These are phyloP conservation scores for Neofelis nebulosa DNA, from an alignment of 2,113 vertebrate genomes.

Conservation along the genomic window DNA sequence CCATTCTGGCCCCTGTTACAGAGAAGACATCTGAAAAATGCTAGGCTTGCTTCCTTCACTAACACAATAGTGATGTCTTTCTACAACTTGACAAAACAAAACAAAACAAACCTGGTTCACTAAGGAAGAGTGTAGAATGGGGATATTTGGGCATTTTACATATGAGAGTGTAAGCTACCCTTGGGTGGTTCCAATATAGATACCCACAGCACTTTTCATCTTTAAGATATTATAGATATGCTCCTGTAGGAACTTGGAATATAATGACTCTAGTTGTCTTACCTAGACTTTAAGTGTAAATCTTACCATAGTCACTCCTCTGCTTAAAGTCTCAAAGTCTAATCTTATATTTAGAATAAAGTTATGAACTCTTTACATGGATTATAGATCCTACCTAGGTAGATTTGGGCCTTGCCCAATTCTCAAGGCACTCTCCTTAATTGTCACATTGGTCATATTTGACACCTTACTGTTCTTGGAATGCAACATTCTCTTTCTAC, in stretches of 20 bases:
- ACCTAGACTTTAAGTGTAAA: background rate
- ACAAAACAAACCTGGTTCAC: background rate
- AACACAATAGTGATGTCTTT: background rate
- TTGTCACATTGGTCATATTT: background rate
- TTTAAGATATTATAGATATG: background rate
- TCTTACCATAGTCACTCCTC: background rate
- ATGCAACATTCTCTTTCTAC: background rate
- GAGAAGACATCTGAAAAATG: background rate
- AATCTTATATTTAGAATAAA: background rate
- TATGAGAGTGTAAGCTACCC: background rate
- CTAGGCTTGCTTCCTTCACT: background rate
- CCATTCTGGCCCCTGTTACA: background rate
- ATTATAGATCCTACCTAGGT: background rate
- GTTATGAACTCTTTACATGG: background rate
- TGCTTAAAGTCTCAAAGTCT: background rate
- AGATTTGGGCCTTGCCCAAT: background rate
- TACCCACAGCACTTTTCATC: background rate
- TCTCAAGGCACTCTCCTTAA: background rate
- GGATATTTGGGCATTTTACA: background rate
- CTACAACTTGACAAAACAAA: background rate
- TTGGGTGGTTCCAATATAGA: background rate
- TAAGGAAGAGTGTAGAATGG: background rate
- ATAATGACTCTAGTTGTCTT: background rate
- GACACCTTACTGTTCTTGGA: background rate
- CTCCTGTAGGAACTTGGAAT: background rate